Evolutionary conservation across 2,113 vertebrate species (phyloP).

Genomic region (Odocoileus virginianus): DNA sequence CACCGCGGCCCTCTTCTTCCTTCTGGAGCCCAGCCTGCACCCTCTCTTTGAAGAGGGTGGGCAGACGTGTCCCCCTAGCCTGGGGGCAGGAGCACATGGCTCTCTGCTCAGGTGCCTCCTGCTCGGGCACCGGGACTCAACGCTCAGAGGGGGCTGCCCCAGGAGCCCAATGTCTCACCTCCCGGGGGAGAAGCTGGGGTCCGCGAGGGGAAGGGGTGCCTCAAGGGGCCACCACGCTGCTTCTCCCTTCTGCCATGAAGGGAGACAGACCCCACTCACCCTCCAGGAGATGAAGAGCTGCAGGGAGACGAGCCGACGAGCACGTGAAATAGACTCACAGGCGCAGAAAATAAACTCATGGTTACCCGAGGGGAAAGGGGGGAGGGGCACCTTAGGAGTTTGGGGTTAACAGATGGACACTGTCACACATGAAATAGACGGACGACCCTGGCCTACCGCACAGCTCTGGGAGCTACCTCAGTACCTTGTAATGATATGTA

Average conservation of each 20-base stretch:
- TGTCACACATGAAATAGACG: background rate
- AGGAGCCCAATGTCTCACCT: fast-evolving
- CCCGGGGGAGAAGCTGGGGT: background rate
- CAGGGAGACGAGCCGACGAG: fast-evolving
- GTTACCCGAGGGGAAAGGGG: background rate
- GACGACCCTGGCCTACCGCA: fast-evolving
- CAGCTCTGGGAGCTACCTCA: background rate
- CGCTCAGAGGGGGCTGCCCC: background rate
- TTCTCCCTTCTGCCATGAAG: background rate
- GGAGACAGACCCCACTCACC: background rate
- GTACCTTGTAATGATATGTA: background rate
- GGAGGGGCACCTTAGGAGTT: too few species aligned
- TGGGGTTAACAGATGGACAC: background rate
- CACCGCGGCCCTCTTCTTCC: fast-evolving
- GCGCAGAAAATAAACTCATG: background rate
- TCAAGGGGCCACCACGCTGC: background rate
- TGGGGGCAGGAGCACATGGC: background rate
- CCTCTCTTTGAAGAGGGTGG: background rate
- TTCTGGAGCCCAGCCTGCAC: background rate
- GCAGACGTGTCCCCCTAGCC: background rate
- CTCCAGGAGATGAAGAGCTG: fast-evolving
- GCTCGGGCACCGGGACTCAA: fast-evolving
- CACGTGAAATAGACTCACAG: background rate
- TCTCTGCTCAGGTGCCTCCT: background rate
- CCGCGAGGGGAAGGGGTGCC: background rate